A percentile compares a stretch with the other conserved stretches of the same genome.
These are phyloP conservation scores for Gasterosteus nipponicus DNA, from an alignment of 2,113 vertebrate genomes.

Conservation along the genomic window DNA sequence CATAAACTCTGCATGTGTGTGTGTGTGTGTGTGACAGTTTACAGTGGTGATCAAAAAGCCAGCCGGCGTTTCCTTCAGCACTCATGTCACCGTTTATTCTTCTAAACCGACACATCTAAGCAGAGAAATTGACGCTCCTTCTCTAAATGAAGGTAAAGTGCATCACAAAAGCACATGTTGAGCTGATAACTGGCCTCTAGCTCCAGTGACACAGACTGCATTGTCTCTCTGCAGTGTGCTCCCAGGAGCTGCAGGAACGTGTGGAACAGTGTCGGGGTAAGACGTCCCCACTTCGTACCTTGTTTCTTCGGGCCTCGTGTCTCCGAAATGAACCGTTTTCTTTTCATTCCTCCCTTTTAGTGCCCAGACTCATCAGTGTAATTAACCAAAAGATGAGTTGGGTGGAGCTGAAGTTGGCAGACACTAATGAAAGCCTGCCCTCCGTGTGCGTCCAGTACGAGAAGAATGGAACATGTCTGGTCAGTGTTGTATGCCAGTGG, in stretches of 20 bases:
- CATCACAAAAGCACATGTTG: background rate
- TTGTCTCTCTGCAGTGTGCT: slow-evolving; percentile 67
- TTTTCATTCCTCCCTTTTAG: slow-evolving; percentile 49
- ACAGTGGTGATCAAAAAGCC: slow-evolving; percentile 58
- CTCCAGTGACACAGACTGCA: background rate
- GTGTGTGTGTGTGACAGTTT: slow-evolving; percentile 52
- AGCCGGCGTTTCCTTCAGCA: slow-evolving; percentile 58
- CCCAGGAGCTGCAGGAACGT: slow-evolving; percentile 3
- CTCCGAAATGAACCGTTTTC: background rate
- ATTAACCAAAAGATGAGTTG: slow-evolving; percentile 27
- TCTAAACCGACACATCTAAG: rapidly evolving
- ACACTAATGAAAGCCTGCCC: background rate
- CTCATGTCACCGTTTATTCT: slow-evolving; percentile 20
- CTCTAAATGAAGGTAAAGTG: slow-evolving; percentile 64
- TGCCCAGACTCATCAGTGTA: slow-evolving; percentile 33
- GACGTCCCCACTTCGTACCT: background rate
- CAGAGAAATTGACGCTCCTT: slow-evolving; percentile 35
- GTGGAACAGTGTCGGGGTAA: slow-evolving; percentile 68
- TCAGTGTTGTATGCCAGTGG: slow-evolving; percentile 29
- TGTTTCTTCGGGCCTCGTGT: background rate
- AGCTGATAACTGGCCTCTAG: background rate
- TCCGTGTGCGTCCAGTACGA: slow-evolving; percentile 73
- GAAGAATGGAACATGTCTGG: slow-evolving; percentile 59
- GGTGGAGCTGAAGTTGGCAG: slow-evolving; percentile 60
- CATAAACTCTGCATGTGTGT: background rate